A percentile compares a stretch with the other conserved stretches of the same genome.
Conservation (phyloP, 2,888 invertebrate genomes). For the Lasioglossum vierecki region DNA sequence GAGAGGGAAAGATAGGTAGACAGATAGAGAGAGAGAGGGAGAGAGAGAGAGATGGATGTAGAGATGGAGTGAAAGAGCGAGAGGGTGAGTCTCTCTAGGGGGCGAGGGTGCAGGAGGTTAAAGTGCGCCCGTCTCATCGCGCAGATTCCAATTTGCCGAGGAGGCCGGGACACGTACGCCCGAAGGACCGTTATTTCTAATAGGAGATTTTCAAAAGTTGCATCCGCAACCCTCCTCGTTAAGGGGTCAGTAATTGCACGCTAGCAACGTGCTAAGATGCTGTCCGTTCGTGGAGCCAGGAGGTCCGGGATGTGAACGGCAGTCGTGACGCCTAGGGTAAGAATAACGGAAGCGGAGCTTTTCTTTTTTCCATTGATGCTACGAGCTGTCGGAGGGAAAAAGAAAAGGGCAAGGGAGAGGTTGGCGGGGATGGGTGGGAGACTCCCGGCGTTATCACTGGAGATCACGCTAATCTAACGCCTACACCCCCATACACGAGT, state of each 20-base stretch:
- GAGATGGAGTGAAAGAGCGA: neutral
- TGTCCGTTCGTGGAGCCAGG: conserved; percentile 59
- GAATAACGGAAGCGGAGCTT: conserved; percentile 13
- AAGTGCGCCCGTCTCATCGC: conserved; percentile 53
- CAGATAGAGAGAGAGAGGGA: neutral
- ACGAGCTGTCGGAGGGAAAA: conserved; percentile 37
- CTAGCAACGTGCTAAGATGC: conserved; percentile 78
- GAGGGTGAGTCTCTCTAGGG: neutral
- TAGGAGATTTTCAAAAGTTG: conserved; percentile 83
- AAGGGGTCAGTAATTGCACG: conserved; percentile 80
- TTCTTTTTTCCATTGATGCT: neutral
- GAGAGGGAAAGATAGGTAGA: neutral
- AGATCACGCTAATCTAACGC: conserved; percentile 83
- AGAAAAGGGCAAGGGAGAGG: conserved; percentile 31
- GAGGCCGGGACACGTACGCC: conserved; percentile 73
- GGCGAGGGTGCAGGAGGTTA: neutral
- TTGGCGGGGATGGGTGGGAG: conserved; percentile 59
- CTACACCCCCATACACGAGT: conserved; percentile 67
- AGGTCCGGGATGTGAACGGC: conserved; percentile 6
- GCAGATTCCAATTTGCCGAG: conserved; percentile 73
- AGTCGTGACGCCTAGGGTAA: conserved; percentile 30
- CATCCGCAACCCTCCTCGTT: conserved; percentile 79
- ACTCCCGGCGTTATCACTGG: conserved; percentile 79
- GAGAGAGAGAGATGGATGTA: no score
- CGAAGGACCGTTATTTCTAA: conserved; percentile 81